phyloP scores from a whole-genome alignment of 2,888 invertebrate species.

The Agrochola lota region DNA sequence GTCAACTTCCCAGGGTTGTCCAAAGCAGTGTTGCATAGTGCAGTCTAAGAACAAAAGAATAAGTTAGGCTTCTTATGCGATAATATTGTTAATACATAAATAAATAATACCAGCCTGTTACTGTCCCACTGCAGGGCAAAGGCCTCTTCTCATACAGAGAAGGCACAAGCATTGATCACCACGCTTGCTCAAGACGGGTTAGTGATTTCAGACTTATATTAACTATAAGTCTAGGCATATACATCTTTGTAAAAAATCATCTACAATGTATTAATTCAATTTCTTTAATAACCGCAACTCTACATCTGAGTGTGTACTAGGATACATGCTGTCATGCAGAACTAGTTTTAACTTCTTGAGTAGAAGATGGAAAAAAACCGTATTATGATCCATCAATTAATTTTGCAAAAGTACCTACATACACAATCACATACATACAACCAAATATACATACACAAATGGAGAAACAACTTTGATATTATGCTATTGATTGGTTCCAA shows the following conservation, averaged over 20 bases:
- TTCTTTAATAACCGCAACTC: background rate
- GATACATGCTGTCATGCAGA: background rate
- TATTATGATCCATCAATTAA: no score
- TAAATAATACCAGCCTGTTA: no score
- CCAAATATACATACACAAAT: background rate
- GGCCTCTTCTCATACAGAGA: no score
- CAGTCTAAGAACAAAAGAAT: constrained; percentile 91
- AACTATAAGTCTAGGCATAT: no score
- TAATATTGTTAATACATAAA: background rate
- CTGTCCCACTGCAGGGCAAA: no score
- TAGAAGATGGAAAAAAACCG: background rate
- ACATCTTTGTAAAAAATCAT: background rate
- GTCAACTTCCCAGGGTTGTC: constrained; percentile 97
- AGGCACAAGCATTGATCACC: no score
- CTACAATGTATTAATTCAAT: background rate
- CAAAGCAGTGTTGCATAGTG: constrained; percentile 96
- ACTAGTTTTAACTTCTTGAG: background rate
- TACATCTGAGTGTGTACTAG: background rate
- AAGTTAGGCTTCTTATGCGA: no score
- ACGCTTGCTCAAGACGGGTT: no score
- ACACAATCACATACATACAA: no score
- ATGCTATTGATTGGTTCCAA: background rate
- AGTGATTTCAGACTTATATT: no score
- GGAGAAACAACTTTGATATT: background rate
- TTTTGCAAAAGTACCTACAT: background rate